These are phyloP conservation scores for Alcedo quadribrachys DNA, from an alignment of 2,797 vertebrate genomes.

Conservation along the genomic window DNA sequence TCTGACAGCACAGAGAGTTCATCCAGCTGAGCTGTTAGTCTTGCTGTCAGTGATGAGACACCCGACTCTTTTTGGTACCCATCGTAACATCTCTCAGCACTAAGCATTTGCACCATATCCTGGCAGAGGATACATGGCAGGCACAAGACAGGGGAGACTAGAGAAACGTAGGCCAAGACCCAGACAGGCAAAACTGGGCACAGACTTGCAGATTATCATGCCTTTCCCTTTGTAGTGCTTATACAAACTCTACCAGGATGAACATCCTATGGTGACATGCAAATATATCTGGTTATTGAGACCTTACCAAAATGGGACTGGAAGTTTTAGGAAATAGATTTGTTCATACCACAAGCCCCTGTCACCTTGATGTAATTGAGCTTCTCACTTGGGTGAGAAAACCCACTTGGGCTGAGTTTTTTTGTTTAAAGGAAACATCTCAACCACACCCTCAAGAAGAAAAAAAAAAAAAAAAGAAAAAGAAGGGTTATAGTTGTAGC, in stretches of 20 bases:
- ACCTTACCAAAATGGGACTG: background rate
- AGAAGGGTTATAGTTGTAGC: too few relatives aligned
- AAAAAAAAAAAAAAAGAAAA: too few relatives aligned
- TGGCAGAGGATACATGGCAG: background rate
- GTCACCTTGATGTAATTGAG: background rate
- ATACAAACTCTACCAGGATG: background rate
- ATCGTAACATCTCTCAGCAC: background rate
- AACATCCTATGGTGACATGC: rapidly evolving
- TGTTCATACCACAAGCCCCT: background rate
- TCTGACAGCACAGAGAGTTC: background rate
- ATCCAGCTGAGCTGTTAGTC: background rate
- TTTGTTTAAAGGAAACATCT: background rate
- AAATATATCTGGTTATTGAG: background rate
- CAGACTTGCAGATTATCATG: background rate
- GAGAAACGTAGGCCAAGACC: background rate
- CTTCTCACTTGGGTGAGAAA: background rate
- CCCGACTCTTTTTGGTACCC: background rate
- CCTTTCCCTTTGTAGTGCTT: background rate
- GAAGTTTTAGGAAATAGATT: background rate
- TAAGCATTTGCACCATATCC: background rate
- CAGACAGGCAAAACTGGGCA: background rate
- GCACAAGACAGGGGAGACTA: background rate
- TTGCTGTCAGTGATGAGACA: background rate
- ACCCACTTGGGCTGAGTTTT: background rate
- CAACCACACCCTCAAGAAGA: too few relatives aligned